phyloP scores from a whole-genome alignment of 2,113 vertebrate species.

The Paradoxurus hermaphroditus region DNA sequence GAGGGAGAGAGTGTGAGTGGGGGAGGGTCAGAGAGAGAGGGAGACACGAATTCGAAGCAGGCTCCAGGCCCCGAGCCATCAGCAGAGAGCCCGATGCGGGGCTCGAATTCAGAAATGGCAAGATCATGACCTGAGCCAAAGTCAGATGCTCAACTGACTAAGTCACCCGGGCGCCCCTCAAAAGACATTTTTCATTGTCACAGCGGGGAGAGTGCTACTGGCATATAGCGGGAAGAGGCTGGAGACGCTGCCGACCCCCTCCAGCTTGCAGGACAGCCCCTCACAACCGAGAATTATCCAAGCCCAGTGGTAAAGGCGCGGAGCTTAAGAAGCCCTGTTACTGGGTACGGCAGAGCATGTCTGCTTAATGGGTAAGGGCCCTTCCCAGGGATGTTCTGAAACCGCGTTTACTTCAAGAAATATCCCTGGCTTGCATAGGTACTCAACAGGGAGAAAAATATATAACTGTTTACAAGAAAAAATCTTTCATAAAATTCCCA shows the following conservation, averaged over 20 bases:
- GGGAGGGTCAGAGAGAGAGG: too few species aligned
- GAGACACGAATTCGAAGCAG: too few species aligned
- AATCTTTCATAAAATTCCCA: not conserved
- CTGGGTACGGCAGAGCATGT: not conserved
- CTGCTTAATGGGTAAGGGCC: not conserved
- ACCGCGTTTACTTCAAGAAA: slow-evolving; percentile 35
- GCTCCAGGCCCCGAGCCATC: too few species aligned
- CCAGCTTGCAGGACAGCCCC: not conserved
- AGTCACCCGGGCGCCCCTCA: too few species aligned
- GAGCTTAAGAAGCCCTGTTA: not conserved
- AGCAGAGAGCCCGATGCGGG: too few species aligned
- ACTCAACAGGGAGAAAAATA: not conserved
- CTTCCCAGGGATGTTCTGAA: not conserved
- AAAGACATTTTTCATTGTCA: not conserved
- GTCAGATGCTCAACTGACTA: too few species aligned
- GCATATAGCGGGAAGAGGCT: not conserved
- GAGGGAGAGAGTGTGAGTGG: too few species aligned
- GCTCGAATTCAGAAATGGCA: too few species aligned
- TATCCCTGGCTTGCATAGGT: slow-evolving; percentile 11
- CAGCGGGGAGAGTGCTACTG: not conserved
- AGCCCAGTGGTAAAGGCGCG: not conserved
- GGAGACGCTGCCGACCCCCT: not conserved
- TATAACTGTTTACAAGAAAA: not conserved
- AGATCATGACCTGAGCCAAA: too few species aligned
- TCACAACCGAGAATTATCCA: not conserved